Evolutionary conservation across 2,797 vertebrate species (phyloP), one percentile per base, ranked within the genome.

Genomic region (Lophius americanus): DNA sequence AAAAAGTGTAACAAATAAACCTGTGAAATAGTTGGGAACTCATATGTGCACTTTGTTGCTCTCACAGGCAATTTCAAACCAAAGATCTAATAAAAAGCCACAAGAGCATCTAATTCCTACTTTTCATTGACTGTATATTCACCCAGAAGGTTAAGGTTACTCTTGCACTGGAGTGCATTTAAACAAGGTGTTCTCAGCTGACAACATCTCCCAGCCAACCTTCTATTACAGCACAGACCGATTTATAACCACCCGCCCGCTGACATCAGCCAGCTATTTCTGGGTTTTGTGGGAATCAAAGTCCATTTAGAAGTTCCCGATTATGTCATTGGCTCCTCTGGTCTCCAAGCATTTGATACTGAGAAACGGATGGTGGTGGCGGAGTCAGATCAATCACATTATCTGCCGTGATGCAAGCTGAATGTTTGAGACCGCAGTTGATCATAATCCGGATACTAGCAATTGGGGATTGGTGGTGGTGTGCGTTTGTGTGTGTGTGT

Each of bases 201-300:
- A 64, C 75, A 70, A 65, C 61, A 41, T 75, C 64, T 46, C 38
- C 68, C 39, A 58, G 59, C 35, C 51, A 59, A 76, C 54, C 68
- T 78, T 68, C 73, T 80, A 44, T 84, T 70, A 76, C 14, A 53
- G 75, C 8, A 51, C 38, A 79, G 72, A 86, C 79, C 73, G 79
- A 85, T 91, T 82, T 86, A 85, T 90, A 83, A 81, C 78, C 70
- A 78, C 74, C 74, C 79, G 53, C 63, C 49, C 59, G 38, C 61
- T 91, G 88, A 91, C 85, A 89, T 91, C 88, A 91, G 69, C 42
- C 50, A 14, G 76, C 82, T 91, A 89, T 93, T 92, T 80, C 79
- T 50, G 68, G 88, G 68, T 54, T 80, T 86, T 75, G 88, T 89
- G 87, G 85, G 85, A 88, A 90, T 82, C 85, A 68, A 73, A 78